Base-by-base conservation (phyloP, 2,797 vertebrate species). In the Poecilia velifera region DNA sequence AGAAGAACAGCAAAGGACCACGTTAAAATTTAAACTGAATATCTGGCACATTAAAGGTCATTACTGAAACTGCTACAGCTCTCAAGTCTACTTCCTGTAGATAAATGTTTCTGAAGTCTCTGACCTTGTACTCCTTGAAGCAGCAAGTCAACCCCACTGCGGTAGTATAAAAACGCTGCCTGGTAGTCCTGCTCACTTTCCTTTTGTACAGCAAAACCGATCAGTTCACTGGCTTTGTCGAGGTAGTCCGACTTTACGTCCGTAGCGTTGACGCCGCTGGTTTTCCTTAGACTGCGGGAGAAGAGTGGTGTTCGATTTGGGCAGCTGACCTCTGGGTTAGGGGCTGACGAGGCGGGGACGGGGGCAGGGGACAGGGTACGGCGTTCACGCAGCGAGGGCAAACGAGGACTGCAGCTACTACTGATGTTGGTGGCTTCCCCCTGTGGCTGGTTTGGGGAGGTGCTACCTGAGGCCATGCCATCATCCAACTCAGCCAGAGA, bases 381-480 rank as follows among this genome's bases (percentile, higher is more conserved):
- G 74, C 45, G 88, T 70, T 88, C 76, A 22, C 81, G 91, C 74
- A 93, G 72, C n/a, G 91, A 91, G 22, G 93, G 82, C 85, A 94
- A 92, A 76, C 86, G 92, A 82, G 94, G 94, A 73, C 93, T 94
- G 82, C 87, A 92, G 87, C 92, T 94, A 76, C 85, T 91, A 83
- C 91, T 92, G 85, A 92, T 84, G 89, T 94, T 87, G 84, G 80
- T 90, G 91, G 94, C 92, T 91, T 95, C 93, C 86, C 96, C 95
- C 51, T 93, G 92, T 89, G 94, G 91, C 90, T 96, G 96, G 86
- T 94, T 96, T 89, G 98, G 98, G 91, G 98, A 99, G 88, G 95
- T 95, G 81, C 97, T 95, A 83, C 95, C 96, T 91, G 98, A 99
- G 96, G 98, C 97, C 98, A 98, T 98, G 96, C 98, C 98, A 99